Percentiles rank a stretch among this genome's conserved stretches.
These are phyloP conservation scores for Polydrusus cervinus DNA, from an alignment of 2,888 invertebrate genomes.

Conservation along the genomic window DNA sequence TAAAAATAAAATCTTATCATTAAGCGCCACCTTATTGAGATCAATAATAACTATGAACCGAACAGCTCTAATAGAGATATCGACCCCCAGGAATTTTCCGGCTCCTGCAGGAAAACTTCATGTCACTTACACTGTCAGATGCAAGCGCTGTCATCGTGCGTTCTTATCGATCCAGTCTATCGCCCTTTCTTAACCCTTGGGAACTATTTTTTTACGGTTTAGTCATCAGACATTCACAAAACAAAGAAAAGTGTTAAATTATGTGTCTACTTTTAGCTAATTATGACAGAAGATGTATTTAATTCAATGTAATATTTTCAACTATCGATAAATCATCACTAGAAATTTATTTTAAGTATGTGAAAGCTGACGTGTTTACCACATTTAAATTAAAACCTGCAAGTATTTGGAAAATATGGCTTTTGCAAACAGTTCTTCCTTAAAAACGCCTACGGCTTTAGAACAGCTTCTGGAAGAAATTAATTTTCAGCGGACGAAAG, in stretches of 20 bases:
- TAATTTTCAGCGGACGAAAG: conserved; percentile 93
- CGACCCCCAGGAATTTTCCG: background rate
- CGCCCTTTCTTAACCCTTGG: conserved; percentile 16
- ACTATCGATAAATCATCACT: background rate
- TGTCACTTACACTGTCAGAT: background rate
- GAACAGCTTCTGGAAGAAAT: conserved; percentile 93
- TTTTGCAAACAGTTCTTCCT: conserved; percentile 66
- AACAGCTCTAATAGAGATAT: background rate
- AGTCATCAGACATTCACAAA: conserved; percentile 28
- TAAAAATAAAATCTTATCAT: background rate
- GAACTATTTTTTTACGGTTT: conserved; percentile 28
- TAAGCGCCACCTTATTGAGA: background rate
- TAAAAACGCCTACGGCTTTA: conserved; percentile 80
- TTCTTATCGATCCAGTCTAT: conserved; percentile 21
- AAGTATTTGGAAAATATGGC: conserved; percentile 63
- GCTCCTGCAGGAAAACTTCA: conserved; percentile 14
- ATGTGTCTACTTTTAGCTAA: conserved; percentile 9
- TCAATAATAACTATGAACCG: background rate
- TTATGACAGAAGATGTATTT: conserved; percentile 1
- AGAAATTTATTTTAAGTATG: conserved; percentile 12
- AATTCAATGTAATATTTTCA: background rate
- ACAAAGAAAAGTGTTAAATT: background rate
- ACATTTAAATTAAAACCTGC: background rate
- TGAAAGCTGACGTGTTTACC: background rate
- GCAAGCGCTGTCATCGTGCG: conserved; percentile 14